phyloP scores from a whole-genome alignment of 1,140 invertebrate species.

The Drosophila sturtevanti region DNA sequence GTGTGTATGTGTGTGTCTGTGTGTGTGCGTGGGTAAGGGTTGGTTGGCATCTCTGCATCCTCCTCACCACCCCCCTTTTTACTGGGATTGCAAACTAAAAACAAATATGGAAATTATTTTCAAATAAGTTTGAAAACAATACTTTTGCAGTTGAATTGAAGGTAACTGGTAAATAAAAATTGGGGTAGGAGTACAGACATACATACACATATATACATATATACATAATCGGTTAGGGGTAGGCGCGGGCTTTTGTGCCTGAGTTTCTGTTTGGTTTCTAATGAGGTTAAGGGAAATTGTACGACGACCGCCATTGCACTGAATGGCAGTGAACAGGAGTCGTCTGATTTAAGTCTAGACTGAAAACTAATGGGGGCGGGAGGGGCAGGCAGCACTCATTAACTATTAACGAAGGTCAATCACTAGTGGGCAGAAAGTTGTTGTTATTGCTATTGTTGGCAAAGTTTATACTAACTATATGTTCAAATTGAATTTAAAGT shows the following conservation, averaged over 20 bases:
- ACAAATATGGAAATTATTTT: slow-evolving; percentile 73
- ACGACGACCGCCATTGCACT: slow-evolving; percentile 54
- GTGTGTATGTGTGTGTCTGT: no score
- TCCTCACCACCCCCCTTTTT: not conserved
- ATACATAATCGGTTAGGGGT: not conserved
- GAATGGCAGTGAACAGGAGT: slow-evolving; percentile 21
- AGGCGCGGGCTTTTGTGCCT: no score
- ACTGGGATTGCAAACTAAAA: slow-evolving; percentile 28
- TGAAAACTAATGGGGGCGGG: slow-evolving; percentile 37
- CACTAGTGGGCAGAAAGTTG: slow-evolving; percentile 50
- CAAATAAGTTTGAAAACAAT: slow-evolving; percentile 73
- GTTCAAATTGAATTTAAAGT: not conserved
- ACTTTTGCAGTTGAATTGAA: not conserved
- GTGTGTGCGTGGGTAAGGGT: slow-evolving; percentile 51
- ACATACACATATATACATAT: no score
- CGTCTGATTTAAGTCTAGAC: slow-evolving; percentile 72
- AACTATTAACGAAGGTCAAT: slow-evolving; percentile 62
- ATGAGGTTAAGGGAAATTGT: slow-evolving; percentile 68
- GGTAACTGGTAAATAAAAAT: not conserved
- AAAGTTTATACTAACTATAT: no score
- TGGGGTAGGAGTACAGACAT: no score
- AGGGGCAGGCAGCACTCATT: slow-evolving; percentile 14
- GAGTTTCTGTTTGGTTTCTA: slow-evolving; percentile 58
- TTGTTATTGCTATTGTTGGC: no score
- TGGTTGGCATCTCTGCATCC: slow-evolving; percentile 34